Percentiles rank a stretch among this genome's conserved stretches.
Conservation (phyloP, 2,797 vertebrate species). For the Neoniphon sammara region DNA sequence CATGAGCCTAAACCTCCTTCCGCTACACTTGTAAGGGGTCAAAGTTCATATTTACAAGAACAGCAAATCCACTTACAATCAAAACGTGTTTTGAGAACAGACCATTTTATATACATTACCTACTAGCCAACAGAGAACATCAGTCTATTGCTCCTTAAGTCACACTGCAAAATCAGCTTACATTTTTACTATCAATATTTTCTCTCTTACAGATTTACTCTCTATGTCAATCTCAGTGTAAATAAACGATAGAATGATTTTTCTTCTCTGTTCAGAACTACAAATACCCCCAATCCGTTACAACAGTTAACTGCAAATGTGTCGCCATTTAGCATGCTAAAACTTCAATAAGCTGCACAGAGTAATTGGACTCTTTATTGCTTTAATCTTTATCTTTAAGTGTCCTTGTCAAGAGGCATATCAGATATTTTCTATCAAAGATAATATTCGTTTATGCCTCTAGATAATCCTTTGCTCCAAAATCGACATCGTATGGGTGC, state of each 20-base stretch:
- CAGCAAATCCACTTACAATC: slow-evolving; percentile 76
- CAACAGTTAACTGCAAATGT: background rate
- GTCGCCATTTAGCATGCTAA: background rate
- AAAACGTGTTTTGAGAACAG: slow-evolving; percentile 63
- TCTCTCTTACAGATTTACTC: background rate
- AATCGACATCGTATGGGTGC: slow-evolving; percentile 34
- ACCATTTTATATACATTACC: slow-evolving; percentile 7
- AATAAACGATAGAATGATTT: background rate
- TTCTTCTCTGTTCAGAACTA: slow-evolving; percentile 1
- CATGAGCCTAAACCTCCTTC: slow-evolving; percentile 79
- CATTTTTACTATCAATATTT: slow-evolving; percentile 12
- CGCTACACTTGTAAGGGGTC: slow-evolving; percentile 78
- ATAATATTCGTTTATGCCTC: slow-evolving; percentile 49
- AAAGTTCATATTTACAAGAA: slow-evolving; percentile 77
- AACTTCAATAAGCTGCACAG: slow-evolving; percentile 30
- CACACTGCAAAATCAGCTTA: slow-evolving; percentile 8
- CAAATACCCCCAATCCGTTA: background rate
- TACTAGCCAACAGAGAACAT: background rate
- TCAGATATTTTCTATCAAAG: slow-evolving; percentile 55
- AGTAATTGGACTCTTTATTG: slow-evolving; percentile 25
- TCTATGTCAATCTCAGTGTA: background rate
- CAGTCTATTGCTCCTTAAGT: background rate
- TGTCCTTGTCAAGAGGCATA: slow-evolving; percentile 45
- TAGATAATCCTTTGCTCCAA: slow-evolving; percentile 44
- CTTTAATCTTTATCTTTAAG: slow-evolving; percentile 47